Evolutionary conservation across 1,140 invertebrate genomes (phyloP).

Genomic region (Drosophila kurseongensis): DNA sequence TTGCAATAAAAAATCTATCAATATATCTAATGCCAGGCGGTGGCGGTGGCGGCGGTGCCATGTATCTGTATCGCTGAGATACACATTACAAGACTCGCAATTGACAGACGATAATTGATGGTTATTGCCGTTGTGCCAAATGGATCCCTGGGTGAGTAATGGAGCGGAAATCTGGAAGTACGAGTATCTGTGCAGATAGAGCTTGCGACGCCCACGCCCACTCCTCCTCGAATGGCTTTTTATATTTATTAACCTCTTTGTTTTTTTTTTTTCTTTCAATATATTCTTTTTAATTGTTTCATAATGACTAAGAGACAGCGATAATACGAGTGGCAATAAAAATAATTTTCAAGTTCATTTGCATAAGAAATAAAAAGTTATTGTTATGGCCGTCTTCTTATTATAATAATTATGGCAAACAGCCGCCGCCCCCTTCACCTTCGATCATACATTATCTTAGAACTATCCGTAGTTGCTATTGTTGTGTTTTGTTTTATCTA

Average conservation of each 20-base stretch:
- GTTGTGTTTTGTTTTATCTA: slow-evolving; percentile 20
- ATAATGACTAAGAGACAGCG: slow-evolving; percentile 46
- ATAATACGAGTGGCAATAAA: slow-evolving; percentile 38
- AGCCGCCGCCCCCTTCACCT: slow-evolving; percentile 6
- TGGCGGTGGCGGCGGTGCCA: slow-evolving; percentile 23
- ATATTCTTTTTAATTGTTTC: slow-evolving; percentile 42
- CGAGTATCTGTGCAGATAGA: slow-evolving; percentile 26
- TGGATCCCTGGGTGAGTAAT: slow-evolving; percentile 37
- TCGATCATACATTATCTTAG: slow-evolving; percentile 19
- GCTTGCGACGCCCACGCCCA: slow-evolving; percentile 10
- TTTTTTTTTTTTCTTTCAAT: background rate
- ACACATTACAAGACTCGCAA: slow-evolving; percentile 64
- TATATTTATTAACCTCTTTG: slow-evolving; percentile 14
- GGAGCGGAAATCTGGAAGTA: slow-evolving; percentile 51
- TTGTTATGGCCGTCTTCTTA: slow-evolving; percentile 46
- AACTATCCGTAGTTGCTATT: slow-evolving; percentile 26
- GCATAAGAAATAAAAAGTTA: slow-evolving; percentile 55
- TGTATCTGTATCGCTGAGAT: slow-evolving; percentile 51
- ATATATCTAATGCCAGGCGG: slow-evolving; percentile 40
- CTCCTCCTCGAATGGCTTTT: background rate
- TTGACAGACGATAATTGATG: slow-evolving; percentile 72
- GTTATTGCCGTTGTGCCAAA: slow-evolving; percentile 58
- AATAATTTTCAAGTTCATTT: slow-evolving; percentile 66
- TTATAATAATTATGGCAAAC: slow-evolving; percentile 30
- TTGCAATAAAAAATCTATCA: slow-evolving; percentile 41